Evolutionary conservation across 53 echinoderm and acorn worm genomes (phyloP).

Genomic region (Apostichopus leukothele): DNA sequence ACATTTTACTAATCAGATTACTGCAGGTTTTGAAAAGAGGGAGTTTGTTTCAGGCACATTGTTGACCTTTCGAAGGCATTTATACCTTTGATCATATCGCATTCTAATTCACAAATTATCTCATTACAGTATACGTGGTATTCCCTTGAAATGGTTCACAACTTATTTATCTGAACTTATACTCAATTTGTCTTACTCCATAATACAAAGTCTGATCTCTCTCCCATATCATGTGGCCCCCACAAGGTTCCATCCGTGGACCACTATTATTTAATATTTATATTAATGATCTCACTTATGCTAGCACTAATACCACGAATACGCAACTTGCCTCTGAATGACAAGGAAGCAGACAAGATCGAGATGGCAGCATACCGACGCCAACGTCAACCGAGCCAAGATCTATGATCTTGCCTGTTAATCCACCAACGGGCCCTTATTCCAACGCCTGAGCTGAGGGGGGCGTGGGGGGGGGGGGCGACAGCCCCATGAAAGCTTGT

Average conservation of each 20-base stretch:
- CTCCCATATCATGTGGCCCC: not conserved
- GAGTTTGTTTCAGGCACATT: not conserved
- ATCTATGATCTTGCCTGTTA: too few relatives aligned
- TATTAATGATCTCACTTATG: not conserved
- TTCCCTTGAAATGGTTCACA: not conserved
- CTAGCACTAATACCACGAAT: not conserved
- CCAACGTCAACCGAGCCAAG: too few relatives aligned
- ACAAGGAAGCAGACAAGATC: too few relatives aligned
- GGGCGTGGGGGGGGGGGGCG: too few relatives aligned
- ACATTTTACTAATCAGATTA: not conserved
- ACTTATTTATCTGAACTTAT: not conserved
- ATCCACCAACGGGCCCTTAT: too few relatives aligned
- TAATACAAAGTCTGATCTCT: not conserved
- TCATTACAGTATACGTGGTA: not conserved
- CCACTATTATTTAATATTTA: not conserved
- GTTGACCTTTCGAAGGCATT: not conserved
- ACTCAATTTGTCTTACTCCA: not conserved
- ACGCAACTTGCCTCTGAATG: too few relatives aligned
- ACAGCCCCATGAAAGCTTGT: too few relatives aligned
- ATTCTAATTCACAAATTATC: not conserved
- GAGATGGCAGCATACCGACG: too few relatives aligned
- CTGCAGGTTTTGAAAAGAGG: not conserved
- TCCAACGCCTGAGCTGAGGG: too few relatives aligned
- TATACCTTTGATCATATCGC: not conserved
- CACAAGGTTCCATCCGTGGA: not conserved